Base-by-base conservation (phyloP, 2,797 vertebrate species). In the Kryptopterus vitreolus region DNA sequence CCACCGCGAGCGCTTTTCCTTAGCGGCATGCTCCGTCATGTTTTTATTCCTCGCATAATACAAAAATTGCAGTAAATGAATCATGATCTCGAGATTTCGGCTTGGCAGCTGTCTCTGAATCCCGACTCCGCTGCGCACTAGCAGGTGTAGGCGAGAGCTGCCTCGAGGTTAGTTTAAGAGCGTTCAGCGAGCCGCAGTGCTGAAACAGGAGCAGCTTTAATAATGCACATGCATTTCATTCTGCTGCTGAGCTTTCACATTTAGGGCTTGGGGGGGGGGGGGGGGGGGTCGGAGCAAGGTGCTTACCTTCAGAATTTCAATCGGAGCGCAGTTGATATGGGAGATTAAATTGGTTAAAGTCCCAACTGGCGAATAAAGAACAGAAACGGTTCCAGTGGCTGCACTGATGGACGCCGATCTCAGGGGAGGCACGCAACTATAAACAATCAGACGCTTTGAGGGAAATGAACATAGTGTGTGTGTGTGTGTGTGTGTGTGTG, bases 161-260 rank as follows among this genome's bases (percentile, higher is more conserved):
- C 18, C 50, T 71, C 33, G 3, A 33, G 50, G 50, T 29, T 33
- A 53, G 69, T 33, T 6, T 33, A 29, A 75, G 59, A 48, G 15
- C 55, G 13, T 59, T 46, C 22, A 29, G 55, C 9, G 15, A 59
- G 13, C 12, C 72, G 29, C 16, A 10, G 15, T 26, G 35, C 72
- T 74, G 55, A 46, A 74, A 59, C 35, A 26, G 22, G 62, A 18
- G 50, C 61, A 53, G 22, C 26, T 77, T 77, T 35, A 77, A 53
- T 77, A 53, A 66, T 68, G 76, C 76, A 65, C 76, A 18, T 35
- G 48, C 50, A 29, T 77, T 55, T 65, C 2, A 53, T 65, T 55
- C 46, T 31, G 26, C 63, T 77, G 76, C 62, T 68, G 50, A 77
- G 76, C 15, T 68, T 77, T 68, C 62, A 43, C 50, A 46, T 77